These are phyloP conservation scores for Esox lucius DNA, from an alignment of 2,797 vertebrate species.

Conservation along the genomic window DNA sequence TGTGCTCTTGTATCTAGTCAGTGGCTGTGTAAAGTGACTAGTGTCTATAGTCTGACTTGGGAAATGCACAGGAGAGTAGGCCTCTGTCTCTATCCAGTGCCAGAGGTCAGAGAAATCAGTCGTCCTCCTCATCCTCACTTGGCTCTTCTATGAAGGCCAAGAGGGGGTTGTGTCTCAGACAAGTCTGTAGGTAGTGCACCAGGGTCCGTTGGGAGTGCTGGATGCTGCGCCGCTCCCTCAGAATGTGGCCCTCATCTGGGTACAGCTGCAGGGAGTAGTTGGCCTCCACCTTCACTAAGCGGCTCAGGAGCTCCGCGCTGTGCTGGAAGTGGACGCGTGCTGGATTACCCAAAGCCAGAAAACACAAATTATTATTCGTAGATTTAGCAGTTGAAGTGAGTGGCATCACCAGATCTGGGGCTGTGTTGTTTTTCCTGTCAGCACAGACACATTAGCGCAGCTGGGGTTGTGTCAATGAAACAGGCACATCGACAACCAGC, in stretches of 20 bases:
- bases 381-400: too few species aligned
- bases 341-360: conserved; percentile 36
- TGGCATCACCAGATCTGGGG: too few species aligned
- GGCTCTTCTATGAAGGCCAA: conserved; percentile 55
- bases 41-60: conserved; percentile 37
- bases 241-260: conserved; percentile 80
- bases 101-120: conserved; percentile 22
- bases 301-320: conserved; percentile 82
- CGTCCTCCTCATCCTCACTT: conserved; percentile 70
- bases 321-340: conserved; percentile 86
- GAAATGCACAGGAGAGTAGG: conserved; percentile 58
- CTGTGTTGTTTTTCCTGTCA: too few species aligned
- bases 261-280: conserved; percentile 81
- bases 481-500: too few species aligned
- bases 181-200: conserved; percentile 76
- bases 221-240: conserved; percentile 70
- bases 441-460: neutral
- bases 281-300: conserved; percentile 77
- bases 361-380: neutral
- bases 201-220: conserved; percentile 76
- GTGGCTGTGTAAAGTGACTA: neutral
- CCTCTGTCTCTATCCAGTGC: conserved; percentile 45
- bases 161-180: conserved; percentile 70
- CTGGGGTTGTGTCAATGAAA: too few species aligned
- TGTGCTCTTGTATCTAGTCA: conserved; percentile 55